Percentiles rank a stretch among this genome's conserved stretches.
phyloP scores from a whole-genome alignment of 1,140 invertebrate species.

The Papilio dardanus region DNA sequence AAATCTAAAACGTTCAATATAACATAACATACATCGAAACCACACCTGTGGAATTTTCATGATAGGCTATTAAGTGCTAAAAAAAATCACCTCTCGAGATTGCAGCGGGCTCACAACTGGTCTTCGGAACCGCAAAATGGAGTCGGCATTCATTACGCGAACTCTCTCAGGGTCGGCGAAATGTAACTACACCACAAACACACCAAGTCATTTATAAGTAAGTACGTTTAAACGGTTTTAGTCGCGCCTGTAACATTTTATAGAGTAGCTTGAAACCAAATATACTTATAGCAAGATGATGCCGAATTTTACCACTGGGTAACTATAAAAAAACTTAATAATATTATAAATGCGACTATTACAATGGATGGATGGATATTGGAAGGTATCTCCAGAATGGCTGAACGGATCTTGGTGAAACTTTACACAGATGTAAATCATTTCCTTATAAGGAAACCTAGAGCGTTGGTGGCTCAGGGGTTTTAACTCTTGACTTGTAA shows the following conservation, averaged over 20 bases:
- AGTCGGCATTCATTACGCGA: slow-evolving; percentile 29
- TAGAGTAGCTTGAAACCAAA: not conserved
- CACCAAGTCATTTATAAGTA: not conserved
- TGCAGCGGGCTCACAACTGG: slow-evolving; percentile 32
- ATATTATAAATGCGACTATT: no score
- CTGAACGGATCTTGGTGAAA: no score
- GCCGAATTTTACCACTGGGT: no score
- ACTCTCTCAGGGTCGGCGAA: slow-evolving; percentile 18
- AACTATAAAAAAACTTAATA: no score
- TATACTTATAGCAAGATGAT: not conserved
- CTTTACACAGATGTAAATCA: no score
- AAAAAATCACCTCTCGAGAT: slow-evolving; percentile 31
- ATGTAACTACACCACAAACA: slow-evolving; percentile 26
- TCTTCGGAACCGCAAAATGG: slow-evolving; percentile 37
- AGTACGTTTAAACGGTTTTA: slow-evolving; percentile 14
- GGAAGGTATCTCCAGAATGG: no score
- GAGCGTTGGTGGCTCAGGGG: no score
- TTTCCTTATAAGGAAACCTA: no score
- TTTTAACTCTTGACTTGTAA: no score
- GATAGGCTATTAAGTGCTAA: slow-evolving; percentile 26
- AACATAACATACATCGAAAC: slow-evolving; percentile 16
- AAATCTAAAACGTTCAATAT: slow-evolving; percentile 20
- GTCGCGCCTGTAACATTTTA: not conserved
- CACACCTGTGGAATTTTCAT: slow-evolving; percentile 27
- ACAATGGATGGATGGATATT: no score